Evolutionary conservation across 2,888 invertebrate genomes (phyloP).

Genomic region (Bruchidius siliquastri): DNA sequence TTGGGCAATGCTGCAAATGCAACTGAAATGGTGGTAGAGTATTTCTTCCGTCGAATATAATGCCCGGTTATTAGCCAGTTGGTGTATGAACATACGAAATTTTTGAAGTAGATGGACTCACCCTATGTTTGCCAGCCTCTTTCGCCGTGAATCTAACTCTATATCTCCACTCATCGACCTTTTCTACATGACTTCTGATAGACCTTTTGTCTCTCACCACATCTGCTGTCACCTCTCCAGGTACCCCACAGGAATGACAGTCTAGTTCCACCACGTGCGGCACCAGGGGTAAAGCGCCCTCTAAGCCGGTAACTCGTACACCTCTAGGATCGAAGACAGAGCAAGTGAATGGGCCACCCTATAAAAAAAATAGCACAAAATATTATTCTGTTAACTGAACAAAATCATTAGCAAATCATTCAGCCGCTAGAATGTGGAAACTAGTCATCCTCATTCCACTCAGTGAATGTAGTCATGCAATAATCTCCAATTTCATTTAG

Average conservation of each 20-base stretch:
- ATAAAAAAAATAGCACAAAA: slow-evolving; percentile 24
- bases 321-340: slow-evolving; percentile 93
- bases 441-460: no score
- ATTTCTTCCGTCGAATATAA: no score
- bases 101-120: no score
- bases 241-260: slow-evolving; percentile 72
- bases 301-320: slow-evolving; percentile 74
- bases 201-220: slow-evolving; percentile 86
- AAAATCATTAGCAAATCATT: no score
- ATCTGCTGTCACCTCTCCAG: slow-evolving; percentile 83
- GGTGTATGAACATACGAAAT: no score
- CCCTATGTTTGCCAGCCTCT: slow-evolving; percentile 73
- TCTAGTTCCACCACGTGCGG: slow-evolving; percentile 79
- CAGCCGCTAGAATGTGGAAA: no score
- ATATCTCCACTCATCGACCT: slow-evolving; percentile 65
- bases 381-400: no score
- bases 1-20: no score
- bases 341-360: slow-evolving; percentile 95
- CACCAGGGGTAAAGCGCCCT: slow-evolving; percentile 78
- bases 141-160: slow-evolving; percentile 75
- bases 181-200: slow-evolving; percentile 76
- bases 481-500: no score
- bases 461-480: no score
- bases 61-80: no score
- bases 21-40: no score